Evolutionary conservation across 2,888 invertebrate species (phyloP).

Genomic region (Odontocerum albicorne): DNA sequence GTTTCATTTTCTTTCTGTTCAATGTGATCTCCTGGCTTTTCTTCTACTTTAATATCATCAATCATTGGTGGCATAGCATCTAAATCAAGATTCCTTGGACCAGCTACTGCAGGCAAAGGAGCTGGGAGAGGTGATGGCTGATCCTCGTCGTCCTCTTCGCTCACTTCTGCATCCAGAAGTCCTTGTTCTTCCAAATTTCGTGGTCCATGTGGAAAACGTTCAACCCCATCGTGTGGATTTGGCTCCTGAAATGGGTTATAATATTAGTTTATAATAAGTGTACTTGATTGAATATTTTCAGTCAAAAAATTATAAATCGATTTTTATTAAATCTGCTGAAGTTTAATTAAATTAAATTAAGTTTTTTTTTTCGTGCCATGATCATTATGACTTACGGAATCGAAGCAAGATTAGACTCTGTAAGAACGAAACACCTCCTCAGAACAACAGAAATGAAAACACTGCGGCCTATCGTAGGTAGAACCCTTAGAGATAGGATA

Average conservation of each 20-base stretch:
- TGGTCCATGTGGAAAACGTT: conserved; percentile 79
- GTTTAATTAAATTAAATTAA: too few species aligned
- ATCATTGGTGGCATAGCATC: conserved; percentile 38
- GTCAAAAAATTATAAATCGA: too few species aligned
- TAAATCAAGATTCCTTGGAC: conserved; percentile 52
- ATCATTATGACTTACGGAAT: too few species aligned
- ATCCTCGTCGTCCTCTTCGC: conserved; percentile 47
- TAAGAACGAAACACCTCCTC: too few species aligned
- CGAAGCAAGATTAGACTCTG: too few species aligned
- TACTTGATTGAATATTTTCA: too few species aligned
- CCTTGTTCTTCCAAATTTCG: conserved; percentile 61
- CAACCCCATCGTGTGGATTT: conserved; percentile 60
- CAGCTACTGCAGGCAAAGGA: conserved; percentile 57
- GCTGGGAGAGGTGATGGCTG: conserved; percentile 43
- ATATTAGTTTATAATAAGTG: background rate
- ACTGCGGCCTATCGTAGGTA: too few species aligned
- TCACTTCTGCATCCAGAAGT: conserved; percentile 53
- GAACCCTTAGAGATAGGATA: too few species aligned
- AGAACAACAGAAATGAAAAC: too few species aligned
- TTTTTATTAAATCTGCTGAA: too few species aligned
- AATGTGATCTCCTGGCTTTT: background rate
- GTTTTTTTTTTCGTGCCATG: too few species aligned
- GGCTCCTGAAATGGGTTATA: conserved; percentile 43
- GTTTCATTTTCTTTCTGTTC: background rate
- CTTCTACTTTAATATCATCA: conserved; percentile 16